These are phyloP conservation scores for Leptopterna dolabrata DNA, from an alignment of 2,888 invertebrate species.

Conservation along the genomic window DNA sequence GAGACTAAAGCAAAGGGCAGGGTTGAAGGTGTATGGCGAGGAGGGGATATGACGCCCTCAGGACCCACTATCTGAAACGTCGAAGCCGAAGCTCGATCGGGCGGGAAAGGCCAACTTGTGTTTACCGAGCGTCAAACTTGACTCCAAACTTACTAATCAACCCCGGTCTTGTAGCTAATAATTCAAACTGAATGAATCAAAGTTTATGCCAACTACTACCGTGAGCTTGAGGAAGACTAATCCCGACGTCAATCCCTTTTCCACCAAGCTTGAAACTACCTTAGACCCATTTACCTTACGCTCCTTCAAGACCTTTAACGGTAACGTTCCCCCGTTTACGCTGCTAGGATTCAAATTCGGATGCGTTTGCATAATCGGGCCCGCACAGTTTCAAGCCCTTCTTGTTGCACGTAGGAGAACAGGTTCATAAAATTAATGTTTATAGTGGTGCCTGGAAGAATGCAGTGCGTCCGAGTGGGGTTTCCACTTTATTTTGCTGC, in stretches of 20 bases:
- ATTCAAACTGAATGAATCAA: slow-evolving; percentile 40
- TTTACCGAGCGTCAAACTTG: slow-evolving; percentile 34
- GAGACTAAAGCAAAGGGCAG: not conserved
- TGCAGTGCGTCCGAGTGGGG: not conserved
- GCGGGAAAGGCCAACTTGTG: slow-evolving; percentile 29
- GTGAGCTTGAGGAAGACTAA: slow-evolving; percentile 12
- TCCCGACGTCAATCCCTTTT: slow-evolving; percentile 21
- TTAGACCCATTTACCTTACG: not conserved
- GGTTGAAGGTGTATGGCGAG: not conserved
- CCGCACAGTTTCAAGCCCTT: not conserved
- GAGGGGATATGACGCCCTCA: slow-evolving; percentile 10
- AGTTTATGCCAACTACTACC: slow-evolving; percentile 39
- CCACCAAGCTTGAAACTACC: not conserved
- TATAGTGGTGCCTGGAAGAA: not conserved
- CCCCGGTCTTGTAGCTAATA: slow-evolving; percentile 35
- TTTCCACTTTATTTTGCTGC: too few relatives aligned
- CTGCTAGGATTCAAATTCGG: not conserved
- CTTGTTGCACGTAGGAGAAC: not conserved
- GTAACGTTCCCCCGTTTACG: slow-evolving; percentile 6
- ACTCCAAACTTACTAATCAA: slow-evolving; percentile 40
- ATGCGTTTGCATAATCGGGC: slow-evolving; percentile 12
- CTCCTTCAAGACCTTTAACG: not conserved
- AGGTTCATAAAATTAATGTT: not conserved
- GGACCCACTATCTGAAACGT: not conserved
- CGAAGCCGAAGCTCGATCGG: not conserved